Evolutionary conservation across 2,797 vertebrate genomes (phyloP), one percentile per base, ranked within the genome.

Genomic region (Danio kyathit): DNA sequence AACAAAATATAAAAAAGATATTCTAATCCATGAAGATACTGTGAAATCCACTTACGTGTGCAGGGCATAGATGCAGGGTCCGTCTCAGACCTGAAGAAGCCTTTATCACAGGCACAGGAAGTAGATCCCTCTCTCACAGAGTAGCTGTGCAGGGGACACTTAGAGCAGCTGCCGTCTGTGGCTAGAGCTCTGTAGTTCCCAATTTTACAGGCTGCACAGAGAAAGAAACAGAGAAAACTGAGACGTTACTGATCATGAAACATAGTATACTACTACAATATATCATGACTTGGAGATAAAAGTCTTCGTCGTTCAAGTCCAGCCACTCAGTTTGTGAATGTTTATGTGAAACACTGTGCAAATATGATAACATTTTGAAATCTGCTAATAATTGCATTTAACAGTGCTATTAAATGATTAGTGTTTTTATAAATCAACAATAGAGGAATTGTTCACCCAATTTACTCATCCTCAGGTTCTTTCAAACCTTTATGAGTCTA

Each of bases 1-100:
- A n/a, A n/a, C n/a, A 6, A 41, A 14, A 63, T 63, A 16, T 16
- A 71, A 16, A 0, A 56, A 8, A 38, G 19, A 8, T 7, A 17
- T 41, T 41, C 41, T 19, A 17, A 19, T 40, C 48, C 13, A 52
- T 40, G 14, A 21, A 73, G n/a, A 43, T 12, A 9, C 5, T 16
- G 40, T 46, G 13, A 46, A 49, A 48, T 17, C 12, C 51, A 95
- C 98, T 96, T 95, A 99, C 97, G 96, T 52, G 97, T 98, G 84
- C 98, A 99, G 69, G 97, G 95, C 97, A 97, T 98, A 66, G 97
- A 96, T 38, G 96, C 95, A 0, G 96, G 97, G 74, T 99, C 98
- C 0, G 87, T 93, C 83, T 97, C 95, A 0, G 96, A 95, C 21
- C 96, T 93, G 93, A 95, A 98, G 87, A 95, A 98, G 81, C 95